Evolutionary conservation across 1,140 invertebrate genomes (phyloP).

Genomic region (Trissolcus basalis): DNA sequence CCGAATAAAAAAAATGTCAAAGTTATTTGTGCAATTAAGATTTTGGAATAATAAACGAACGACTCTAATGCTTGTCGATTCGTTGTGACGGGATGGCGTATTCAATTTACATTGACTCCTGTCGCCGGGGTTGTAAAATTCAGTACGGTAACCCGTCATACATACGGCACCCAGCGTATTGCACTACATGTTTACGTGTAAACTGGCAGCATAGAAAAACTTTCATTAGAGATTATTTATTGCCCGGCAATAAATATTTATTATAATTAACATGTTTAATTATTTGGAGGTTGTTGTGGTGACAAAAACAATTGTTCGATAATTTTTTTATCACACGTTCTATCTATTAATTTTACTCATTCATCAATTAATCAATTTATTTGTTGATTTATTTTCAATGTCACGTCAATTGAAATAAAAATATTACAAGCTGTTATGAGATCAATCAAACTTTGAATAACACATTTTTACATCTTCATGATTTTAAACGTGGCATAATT

Average conservation of each 20-base stretch:
- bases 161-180: slow-evolving; percentile 35
- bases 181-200: slow-evolving; percentile 42
- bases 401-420: no score
- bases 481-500: no score
- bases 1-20: slow-evolving; percentile 6
- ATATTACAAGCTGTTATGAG: background rate
- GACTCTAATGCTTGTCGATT: slow-evolving; percentile 51
- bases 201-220: slow-evolving; percentile 27
- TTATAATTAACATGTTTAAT: no score
- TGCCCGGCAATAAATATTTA: background rate
- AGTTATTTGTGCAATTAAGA: slow-evolving; percentile 41
- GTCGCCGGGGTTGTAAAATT: slow-evolving; percentile 55
- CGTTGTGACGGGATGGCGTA: slow-evolving; percentile 51
- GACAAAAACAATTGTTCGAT: no score
- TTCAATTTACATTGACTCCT: slow-evolving; percentile 57
- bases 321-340: no score
- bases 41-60: slow-evolving; percentile 50
- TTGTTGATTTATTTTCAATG: no score
- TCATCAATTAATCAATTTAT: no score
- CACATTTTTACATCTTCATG: no score
- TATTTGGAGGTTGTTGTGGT: no score
- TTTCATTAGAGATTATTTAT: slow-evolving; percentile 35
- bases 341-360: no score
- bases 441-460: background rate
- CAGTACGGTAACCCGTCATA: slow-evolving; percentile 55